A percentile compares a stretch with the other conserved stretches of the same genome.
Evolutionary conservation across 2,888 invertebrate genomes (phyloP).

Genomic region (Andrena bucephala): DNA sequence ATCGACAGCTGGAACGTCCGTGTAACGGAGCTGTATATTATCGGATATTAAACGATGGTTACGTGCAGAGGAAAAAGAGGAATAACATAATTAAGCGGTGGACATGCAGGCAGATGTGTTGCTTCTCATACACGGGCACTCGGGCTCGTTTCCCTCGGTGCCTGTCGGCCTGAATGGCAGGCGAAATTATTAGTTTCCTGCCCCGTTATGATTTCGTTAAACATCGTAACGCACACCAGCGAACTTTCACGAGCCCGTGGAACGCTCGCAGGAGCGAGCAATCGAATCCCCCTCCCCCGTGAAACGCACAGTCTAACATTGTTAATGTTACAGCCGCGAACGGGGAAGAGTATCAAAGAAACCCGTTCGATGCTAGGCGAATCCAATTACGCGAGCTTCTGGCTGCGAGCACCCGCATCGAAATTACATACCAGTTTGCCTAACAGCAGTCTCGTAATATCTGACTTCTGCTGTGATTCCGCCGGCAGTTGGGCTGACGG

Average conservation of each 20-base stretch:
- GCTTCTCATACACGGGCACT: too few species aligned
- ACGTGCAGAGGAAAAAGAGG: neutral
- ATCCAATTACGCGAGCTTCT: neutral
- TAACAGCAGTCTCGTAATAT: neutral
- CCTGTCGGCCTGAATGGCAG: neutral
- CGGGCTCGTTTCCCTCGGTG: slow-evolving; percentile 4
- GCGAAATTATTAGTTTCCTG: slow-evolving; percentile 3
- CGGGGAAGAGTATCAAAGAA: neutral
- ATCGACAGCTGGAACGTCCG: slow-evolving; percentile 22
- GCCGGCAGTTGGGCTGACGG: neutral
- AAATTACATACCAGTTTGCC: neutral
- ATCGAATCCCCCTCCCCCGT: neutral
- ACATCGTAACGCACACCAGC: neutral
- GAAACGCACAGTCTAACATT: neutral
- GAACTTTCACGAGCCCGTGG: neutral
- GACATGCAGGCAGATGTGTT: slow-evolving; percentile 5
- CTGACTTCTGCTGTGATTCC: neutral
- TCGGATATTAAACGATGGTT: slow-evolving; percentile 13
- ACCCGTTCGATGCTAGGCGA: neutral
- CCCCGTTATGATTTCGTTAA: slow-evolving; percentile 10
- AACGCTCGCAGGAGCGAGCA: neutral
- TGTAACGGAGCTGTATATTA: slow-evolving; percentile 2
- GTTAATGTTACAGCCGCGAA: neutral
- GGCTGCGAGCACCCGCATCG: neutral
- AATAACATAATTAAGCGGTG: neutral